phyloP scores from a whole-genome alignment of 2,888 invertebrate genomes.

The Zygothrica quintamaculata region DNA sequence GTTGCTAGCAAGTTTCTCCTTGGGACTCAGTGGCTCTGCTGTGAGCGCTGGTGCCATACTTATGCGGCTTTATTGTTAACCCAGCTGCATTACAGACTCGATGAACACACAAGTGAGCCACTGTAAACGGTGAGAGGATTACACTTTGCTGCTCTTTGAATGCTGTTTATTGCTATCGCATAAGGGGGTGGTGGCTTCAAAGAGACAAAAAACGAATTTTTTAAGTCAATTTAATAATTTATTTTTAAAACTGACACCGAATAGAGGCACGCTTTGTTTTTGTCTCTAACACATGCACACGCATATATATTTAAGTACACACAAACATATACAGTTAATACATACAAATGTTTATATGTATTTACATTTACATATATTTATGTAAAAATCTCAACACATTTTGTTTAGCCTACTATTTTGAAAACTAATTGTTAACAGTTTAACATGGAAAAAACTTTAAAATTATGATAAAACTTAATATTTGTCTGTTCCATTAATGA shows the following conservation, averaged over 20 bases:
- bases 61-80: constrained; percentile 68
- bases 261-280: constrained; percentile 48
- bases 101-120: constrained; percentile 15
- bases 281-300: background rate
- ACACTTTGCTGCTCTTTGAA: constrained; percentile 9
- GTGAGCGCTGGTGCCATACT: constrained; percentile 97
- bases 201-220: constrained; percentile 29
- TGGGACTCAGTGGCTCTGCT: constrained; percentile 88
- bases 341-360: too few species aligned
- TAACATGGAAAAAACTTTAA: too few species aligned
- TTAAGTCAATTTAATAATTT: constrained; percentile 43
- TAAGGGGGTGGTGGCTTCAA: constrained; percentile 30
- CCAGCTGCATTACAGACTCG: constrained; percentile 62
- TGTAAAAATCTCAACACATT: constrained; percentile 29
- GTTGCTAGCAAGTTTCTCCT: constrained; percentile 84
- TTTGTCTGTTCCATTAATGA: constrained; percentile 4
- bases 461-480: too few species aligned
- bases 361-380: too few species aligned
- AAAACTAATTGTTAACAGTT: too few species aligned
- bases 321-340: too few species aligned
- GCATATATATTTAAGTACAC: too few species aligned
- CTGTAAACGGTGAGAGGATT: constrained; percentile 1
- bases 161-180: background rate
- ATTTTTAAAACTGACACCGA: constrained; percentile 46
- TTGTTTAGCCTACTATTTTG: constrained; percentile 38